These are phyloP conservation scores for Pemphigus obesinymphae DNA, from an alignment of 1,140 invertebrate genomes.

Conservation along the genomic window DNA sequence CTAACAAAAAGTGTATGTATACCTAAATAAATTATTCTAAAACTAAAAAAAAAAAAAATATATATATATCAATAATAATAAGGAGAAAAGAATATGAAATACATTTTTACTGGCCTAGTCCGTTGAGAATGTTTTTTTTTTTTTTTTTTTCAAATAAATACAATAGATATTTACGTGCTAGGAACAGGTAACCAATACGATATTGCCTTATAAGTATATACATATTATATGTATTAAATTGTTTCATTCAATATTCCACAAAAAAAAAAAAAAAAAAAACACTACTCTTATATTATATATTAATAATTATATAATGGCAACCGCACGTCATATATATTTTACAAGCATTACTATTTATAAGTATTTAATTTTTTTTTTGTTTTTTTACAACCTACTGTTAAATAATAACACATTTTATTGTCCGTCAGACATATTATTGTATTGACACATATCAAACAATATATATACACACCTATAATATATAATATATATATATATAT, in stretches of 20 bases:
- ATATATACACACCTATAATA: slow-evolving; percentile 1
- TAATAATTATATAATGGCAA: slow-evolving; percentile 35
- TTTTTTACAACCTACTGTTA: slow-evolving; percentile 36
- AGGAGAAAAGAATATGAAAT: slow-evolving; percentile 9
- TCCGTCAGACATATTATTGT: slow-evolving; percentile 34
- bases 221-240: background rate
- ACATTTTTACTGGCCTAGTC: slow-evolving; percentile 36
- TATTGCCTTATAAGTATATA: slow-evolving; percentile 29
- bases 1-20: background rate
- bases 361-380: background rate
- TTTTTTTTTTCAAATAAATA: slow-evolving; percentile 15
- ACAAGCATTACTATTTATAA: slow-evolving; percentile 17
- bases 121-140: slow-evolving; percentile 29
- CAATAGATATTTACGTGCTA: slow-evolving; percentile 39
- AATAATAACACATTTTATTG: slow-evolving; percentile 41
- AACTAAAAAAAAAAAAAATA: slow-evolving; percentile 15
- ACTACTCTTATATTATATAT: slow-evolving; percentile 23
- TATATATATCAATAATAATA: background rate
- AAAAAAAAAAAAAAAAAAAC: background rate
- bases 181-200: slow-evolving; percentile 40
- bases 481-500: background rate
- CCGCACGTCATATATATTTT: slow-evolving; percentile 26
- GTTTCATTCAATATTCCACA: slow-evolving; percentile 1
- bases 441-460: slow-evolving; percentile 41
- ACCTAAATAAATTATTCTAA: slow-evolving; percentile 22